These are phyloP conservation scores for Pseudobourletiella spinata DNA, from an alignment of 1,140 invertebrate genomes.

Conservation along the genomic window DNA sequence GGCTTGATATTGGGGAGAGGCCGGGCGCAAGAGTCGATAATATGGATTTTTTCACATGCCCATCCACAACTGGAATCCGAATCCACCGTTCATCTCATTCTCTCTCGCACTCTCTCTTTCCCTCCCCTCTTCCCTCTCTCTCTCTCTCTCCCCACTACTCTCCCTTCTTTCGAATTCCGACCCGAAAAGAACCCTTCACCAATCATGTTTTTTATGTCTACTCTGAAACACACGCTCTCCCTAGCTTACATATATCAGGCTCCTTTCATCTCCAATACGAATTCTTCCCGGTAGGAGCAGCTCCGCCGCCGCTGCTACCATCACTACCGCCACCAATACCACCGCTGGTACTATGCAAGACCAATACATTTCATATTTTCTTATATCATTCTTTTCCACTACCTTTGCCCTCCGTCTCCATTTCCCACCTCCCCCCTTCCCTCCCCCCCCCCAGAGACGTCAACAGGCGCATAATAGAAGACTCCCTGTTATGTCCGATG, in stretches of 20 bases:
- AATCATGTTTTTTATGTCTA: slow-evolving; percentile 9
- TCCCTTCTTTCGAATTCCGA: slow-evolving; percentile 5
- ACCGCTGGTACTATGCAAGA: no score
- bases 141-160: neutral
- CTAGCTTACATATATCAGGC: neutral
- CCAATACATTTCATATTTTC: no score
- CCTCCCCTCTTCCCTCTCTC: neutral
- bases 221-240: neutral
- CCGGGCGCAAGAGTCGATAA: slow-evolving; percentile 34
- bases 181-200: slow-evolving; percentile 1
- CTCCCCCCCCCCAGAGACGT: no score
- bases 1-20: neutral
- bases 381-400: no score
- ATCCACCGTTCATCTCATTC: slow-evolving; percentile 16
- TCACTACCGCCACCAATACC: no score
- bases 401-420: no score
- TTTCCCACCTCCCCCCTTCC: no score
- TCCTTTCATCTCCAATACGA: neutral
- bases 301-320: no score
- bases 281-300: no score
- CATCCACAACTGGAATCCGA: slow-evolving; percentile 13
- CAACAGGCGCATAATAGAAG: no score
- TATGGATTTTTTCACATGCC: slow-evolving; percentile 34
- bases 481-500: no score
- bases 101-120: neutral